Percentiles rank a stretch among this genome's conserved stretches.
Evolutionary conservation across 2,888 invertebrate species (phyloP).

Genomic region (Allophyes oxyacanthae): DNA sequence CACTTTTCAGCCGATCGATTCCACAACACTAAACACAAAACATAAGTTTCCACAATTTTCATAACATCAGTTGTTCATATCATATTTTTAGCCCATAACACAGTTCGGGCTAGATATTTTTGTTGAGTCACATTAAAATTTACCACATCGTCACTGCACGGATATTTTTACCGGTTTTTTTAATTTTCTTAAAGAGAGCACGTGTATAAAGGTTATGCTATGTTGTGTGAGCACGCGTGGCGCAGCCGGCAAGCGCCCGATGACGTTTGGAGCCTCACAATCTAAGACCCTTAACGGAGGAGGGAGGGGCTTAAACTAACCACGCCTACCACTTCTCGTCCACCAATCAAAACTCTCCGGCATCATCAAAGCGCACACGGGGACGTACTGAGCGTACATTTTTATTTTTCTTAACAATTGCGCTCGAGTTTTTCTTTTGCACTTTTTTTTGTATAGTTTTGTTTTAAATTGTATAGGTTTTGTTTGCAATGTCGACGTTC

Average conservation of each 20-base stretch:
- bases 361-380: conserved; percentile 80
- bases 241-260: conserved; percentile 86
- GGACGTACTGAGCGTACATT: conserved; percentile 84
- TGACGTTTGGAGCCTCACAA: conserved; percentile 81
- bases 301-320: conserved; percentile 75
- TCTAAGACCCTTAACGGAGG: conserved; percentile 78
- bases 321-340: conserved; percentile 73
- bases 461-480: conserved; percentile 73
- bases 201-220: conserved; percentile 73
- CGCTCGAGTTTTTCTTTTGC: conserved; percentile 72
- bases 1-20: conserved; percentile 76
- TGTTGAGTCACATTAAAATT: conserved; percentile 48
- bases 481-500: conserved; percentile 75
- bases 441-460: conserved; percentile 70
- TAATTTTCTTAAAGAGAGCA: conserved; percentile 61
- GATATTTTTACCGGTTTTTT: conserved; percentile 33
- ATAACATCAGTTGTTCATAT: conserved; percentile 59
- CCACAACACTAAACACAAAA: conserved; percentile 61
- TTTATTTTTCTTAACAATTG: conserved; percentile 77
- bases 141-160: conserved; percentile 57
- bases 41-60: conserved; percentile 59
- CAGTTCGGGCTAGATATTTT: conserved; percentile 35
- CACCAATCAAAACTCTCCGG: conserved; percentile 73
- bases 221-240: conserved; percentile 74
- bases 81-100: conserved; percentile 50